These are phyloP conservation scores for Blastobasis lacticolella DNA, from an alignment of 2,888 invertebrate genomes.

Conservation along the genomic window DNA sequence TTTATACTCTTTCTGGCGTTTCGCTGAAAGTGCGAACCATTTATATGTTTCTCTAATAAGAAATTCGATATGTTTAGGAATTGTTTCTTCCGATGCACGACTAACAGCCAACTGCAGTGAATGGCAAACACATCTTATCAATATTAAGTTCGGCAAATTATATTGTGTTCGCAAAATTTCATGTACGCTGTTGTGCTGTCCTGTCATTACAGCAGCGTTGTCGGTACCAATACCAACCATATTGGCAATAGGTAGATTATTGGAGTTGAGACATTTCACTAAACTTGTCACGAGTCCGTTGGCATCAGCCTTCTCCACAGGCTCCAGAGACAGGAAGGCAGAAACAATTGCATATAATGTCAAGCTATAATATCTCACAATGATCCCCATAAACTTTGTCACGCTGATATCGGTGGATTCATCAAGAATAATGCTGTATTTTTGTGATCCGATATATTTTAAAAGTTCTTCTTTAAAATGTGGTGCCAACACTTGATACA, in stretches of 20 bases:
- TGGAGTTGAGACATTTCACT: not conserved
- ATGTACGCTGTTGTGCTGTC: constrained; percentile 18
- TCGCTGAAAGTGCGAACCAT: constrained; percentile 21
- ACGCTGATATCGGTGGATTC: too few relatives aligned
- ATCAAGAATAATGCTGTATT: constrained; percentile 10
- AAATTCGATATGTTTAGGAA: constrained; percentile 22
- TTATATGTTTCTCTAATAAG: constrained; percentile 22
- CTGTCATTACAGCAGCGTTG: constrained; percentile 24
- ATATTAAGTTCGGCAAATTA: constrained; percentile 2
- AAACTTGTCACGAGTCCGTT: constrained; percentile 4
- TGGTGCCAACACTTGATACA: constrained; percentile 11
- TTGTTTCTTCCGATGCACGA: constrained; percentile 18
- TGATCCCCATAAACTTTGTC: not conserved
- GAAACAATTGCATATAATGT: constrained; percentile 4
- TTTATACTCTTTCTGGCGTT: constrained; percentile 14
- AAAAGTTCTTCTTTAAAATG: constrained; percentile 10
- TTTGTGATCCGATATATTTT: constrained; percentile 8
- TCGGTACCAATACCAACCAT: constrained; percentile 22
- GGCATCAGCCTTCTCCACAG: constrained; percentile 6
- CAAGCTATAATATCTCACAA: constrained; percentile 5
- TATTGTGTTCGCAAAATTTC: constrained; percentile 12
- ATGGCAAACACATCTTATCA: constrained; percentile 13
- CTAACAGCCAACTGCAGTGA: constrained; percentile 22
- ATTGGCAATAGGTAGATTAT: constrained; percentile 7
- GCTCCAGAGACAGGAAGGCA: constrained; percentile 6